Evolutionary conservation across 2,113 vertebrate genomes (phyloP), one percentile per base, ranked within the genome.

Genomic region (Poicephalus meyeri): DNA sequence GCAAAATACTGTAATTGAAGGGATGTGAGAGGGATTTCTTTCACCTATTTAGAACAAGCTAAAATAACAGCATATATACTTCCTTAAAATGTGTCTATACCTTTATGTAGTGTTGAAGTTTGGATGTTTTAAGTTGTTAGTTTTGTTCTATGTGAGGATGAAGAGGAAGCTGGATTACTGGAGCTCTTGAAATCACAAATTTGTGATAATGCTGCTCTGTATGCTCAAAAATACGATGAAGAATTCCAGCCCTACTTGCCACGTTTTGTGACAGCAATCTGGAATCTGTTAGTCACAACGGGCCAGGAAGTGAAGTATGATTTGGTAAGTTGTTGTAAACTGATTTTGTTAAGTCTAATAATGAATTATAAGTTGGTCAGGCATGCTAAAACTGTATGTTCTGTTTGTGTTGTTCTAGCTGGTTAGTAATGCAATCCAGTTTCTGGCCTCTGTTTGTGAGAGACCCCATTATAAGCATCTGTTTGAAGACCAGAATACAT

Each of bases 241-340:
- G 99, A 99, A 83, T 99, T 99, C 92, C 99, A 99, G 89, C 99
- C 98, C 5, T 99, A 99, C 90, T 96, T 99, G 91, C 99, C 99
- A 16, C 99, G 98, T 41, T 99, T 99, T 82, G 99, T 99, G 88
- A 99, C 99, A 3, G 99, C 99, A 26, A 99, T 99, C 97, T 99
- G 99, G 99, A 99, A 99, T 97, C 98, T 99, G 78, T 96, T 99
- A 68, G 99, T 99, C 87, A 99, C 99, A 4, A 99, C 99, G 26
- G 99, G 99, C 33, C 99, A 99, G 95, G 99, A 99, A 96, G 99
- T 99, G 96, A 99, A 99, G 97, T 99, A 99, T 72, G 99, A 99
- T 95, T 95, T 99, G 99, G 99, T 99, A 97, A 98, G 99, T 77
- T 94, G 52, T 58, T 91, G 77, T 15, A 80, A 77, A 49, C 74